Evolutionary conservation across 1,140 invertebrate genomes (phyloP).

Genomic region (Neodiprion virginianus): DNA sequence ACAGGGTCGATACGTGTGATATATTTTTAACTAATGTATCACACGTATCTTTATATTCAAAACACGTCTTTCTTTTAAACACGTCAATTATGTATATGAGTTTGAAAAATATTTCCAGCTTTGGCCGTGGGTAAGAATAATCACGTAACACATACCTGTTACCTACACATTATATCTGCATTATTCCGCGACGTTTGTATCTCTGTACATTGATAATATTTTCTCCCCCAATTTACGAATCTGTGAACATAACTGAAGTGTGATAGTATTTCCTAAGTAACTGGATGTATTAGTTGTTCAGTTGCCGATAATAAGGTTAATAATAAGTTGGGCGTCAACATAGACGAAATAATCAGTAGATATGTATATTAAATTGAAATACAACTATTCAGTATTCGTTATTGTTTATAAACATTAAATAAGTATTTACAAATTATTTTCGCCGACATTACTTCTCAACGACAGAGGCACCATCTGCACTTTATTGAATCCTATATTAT

Average conservation of each 20-base stretch:
- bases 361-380: slow-evolving; percentile 1
- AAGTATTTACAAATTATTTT: neutral
- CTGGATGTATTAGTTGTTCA: neutral
- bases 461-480: neutral
- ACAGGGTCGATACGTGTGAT: neutral
- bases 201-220: no score
- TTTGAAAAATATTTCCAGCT: no score
- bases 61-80: no score
- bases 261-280: slow-evolving; percentile 3
- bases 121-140: no score
- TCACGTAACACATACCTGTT: no score
- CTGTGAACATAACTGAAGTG: neutral
- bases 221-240: neutral
- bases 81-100: no score
- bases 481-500: no score
- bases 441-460: neutral
- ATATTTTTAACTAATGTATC: neutral
- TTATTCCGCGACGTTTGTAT: no score
- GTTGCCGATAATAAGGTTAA: neutral
- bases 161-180: no score
- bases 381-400: slow-evolving; percentile 1
- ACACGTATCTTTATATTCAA: no score
- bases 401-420: neutral
- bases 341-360: neutral
- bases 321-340: neutral